Evolutionary conservation across 2,113 vertebrate species (phyloP).

Genomic region (Mormyrus lacerda): DNA sequence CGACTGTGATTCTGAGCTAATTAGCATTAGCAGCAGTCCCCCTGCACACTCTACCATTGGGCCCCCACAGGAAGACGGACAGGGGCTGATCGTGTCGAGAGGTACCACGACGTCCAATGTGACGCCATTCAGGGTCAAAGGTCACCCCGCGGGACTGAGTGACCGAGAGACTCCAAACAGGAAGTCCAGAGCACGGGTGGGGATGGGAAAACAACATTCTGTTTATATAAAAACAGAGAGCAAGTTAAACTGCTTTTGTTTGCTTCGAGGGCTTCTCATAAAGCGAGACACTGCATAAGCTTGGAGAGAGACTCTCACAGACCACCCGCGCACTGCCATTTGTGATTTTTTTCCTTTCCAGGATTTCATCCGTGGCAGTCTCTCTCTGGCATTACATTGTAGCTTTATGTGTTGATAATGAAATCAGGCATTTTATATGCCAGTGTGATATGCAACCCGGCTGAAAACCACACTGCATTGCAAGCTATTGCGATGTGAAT

Average conservation of each 20-base stretch:
- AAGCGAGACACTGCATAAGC: neutral
- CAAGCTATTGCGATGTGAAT: neutral
- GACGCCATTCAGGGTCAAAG: neutral
- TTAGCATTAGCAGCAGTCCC: neutral
- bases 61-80: neutral
- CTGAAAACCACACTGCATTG: neutral
- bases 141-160: neutral
- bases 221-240: neutral
- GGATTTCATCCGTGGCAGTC: neutral
- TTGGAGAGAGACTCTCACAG: neutral
- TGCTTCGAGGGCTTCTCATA: neutral
- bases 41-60: neutral
- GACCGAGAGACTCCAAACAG: neutral
- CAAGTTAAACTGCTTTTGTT: neutral
- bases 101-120: neutral
- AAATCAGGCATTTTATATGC: neutral
- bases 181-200: neutral
- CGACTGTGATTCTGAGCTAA: neutral
- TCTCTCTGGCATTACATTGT: neutral
- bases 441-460: neutral
- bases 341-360: neutral
- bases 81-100: neutral
- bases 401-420: neutral
- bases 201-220: neutral
- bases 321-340: neutral